Conservation (phyloP, 2,888 invertebrate species). For the Acanthoscelides obtectus region DNA sequence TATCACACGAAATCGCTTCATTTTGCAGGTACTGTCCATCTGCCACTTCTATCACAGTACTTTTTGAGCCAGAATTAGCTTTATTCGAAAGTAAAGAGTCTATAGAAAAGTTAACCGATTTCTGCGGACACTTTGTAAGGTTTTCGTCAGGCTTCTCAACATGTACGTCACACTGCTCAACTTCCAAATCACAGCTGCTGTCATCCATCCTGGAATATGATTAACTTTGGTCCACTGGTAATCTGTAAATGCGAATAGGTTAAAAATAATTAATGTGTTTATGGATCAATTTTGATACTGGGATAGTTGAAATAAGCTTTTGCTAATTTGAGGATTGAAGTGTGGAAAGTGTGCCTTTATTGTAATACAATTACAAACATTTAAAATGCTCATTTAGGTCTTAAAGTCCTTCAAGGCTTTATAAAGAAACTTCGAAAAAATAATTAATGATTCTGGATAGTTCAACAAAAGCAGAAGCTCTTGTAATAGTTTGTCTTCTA, state of each 20-base stretch:
- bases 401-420: too few relatives aligned
- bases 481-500: too few relatives aligned
- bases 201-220: not conserved
- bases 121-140: constrained; percentile 19
- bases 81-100: constrained; percentile 32
- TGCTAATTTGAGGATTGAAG: too few relatives aligned
- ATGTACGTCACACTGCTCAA: constrained; percentile 6
- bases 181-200: not conserved
- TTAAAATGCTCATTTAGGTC: too few relatives aligned
- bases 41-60: not conserved
- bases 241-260: not conserved
- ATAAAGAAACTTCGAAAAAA: too few relatives aligned
- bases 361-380: too few relatives aligned
- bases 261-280: too few relatives aligned
- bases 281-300: too few relatives aligned
- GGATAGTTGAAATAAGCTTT: too few relatives aligned
- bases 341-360: too few relatives aligned
- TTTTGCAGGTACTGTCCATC: not conserved
- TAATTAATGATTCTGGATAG: too few relatives aligned
- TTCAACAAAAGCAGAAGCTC: too few relatives aligned
- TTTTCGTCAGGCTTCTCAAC: constrained; percentile 9
- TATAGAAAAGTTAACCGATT: constrained; percentile 36
- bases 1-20: not conserved
- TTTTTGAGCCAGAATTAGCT: not conserved
- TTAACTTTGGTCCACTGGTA: not conserved